Evolutionary conservation across 1,140 invertebrate species (phyloP).

Genomic region (Tetragnatha versicolor): DNA sequence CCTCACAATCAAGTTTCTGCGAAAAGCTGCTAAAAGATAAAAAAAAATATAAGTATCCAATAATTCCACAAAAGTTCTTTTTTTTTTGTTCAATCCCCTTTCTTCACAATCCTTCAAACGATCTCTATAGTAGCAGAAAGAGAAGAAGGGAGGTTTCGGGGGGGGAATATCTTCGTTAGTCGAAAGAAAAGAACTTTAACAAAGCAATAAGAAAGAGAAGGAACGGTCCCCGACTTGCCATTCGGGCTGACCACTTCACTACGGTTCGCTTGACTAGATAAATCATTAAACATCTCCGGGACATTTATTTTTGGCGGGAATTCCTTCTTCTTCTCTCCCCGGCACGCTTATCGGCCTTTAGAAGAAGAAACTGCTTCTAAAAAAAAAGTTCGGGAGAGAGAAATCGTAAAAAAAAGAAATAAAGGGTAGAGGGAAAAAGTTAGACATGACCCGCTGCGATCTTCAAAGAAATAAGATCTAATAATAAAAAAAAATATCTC

Average conservation of each 20-base stretch:
- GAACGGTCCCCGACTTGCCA: constrained; percentile 21
- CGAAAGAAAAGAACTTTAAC: constrained; percentile 26
- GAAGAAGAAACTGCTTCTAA: neutral
- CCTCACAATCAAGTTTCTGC: neutral
- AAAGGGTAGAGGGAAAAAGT: constrained; percentile 23
- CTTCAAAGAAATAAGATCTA: constrained; percentile 49
- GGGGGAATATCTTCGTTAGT: constrained; percentile 43
- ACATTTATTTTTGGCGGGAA: constrained; percentile 46
- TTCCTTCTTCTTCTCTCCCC: too few relatives aligned
- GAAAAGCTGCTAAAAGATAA: neutral
- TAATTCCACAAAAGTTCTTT: neutral
- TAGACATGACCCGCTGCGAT: constrained; percentile 43
- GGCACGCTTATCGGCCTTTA: constrained; percentile 14
- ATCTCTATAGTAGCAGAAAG: constrained; percentile 20
- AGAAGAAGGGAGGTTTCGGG: neutral
- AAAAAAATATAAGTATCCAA: constrained; percentile 24
- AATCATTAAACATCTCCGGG: constrained; percentile 51
- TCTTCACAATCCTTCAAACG: constrained; percentile 22
- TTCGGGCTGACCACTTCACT: constrained; percentile 49
- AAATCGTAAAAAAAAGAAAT: constrained; percentile 13
- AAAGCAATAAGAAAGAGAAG: too few relatives aligned
- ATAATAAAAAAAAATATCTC: constrained; percentile 23
- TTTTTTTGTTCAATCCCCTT: neutral
- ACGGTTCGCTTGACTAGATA: constrained; percentile 39
- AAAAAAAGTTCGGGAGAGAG: neutral